Conservation (phyloP, 2,888 invertebrate genomes). For the Eurytoma californica region DNA sequence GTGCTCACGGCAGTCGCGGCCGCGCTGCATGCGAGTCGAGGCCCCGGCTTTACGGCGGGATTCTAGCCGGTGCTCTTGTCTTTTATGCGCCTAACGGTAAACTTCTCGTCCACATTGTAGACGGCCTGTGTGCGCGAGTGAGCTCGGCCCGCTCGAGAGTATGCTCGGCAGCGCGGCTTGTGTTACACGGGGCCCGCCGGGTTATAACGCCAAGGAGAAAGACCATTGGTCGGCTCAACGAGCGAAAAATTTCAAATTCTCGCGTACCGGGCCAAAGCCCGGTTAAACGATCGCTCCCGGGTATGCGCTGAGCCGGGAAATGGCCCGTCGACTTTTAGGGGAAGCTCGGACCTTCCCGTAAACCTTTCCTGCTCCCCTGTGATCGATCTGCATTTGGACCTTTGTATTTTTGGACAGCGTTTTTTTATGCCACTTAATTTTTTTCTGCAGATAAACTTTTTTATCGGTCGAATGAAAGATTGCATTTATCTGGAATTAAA, state of each 20-base stretch:
- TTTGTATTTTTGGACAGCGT: neutral
- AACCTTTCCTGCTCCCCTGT: no score
- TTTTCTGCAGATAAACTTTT: no score
- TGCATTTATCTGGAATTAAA: no score
- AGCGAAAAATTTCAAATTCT: slow-evolving; percentile 28
- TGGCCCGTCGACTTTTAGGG: no score
- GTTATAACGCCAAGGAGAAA: neutral
- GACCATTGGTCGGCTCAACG: slow-evolving; percentile 4
- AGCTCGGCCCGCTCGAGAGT: no score
- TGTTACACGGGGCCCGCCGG: neutral
- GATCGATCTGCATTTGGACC: neutral
- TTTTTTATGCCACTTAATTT: neutral
- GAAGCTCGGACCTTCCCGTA: no score
- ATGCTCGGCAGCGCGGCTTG: neutral
- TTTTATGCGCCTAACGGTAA: slow-evolving; percentile 47
- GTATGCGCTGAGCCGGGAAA: no score
- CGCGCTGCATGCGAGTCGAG: neutral
- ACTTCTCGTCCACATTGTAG: slow-evolving; percentile 26
- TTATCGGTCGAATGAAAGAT: no score
- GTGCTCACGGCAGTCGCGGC: neutral
- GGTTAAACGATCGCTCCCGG: no score
- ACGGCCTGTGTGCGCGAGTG: neutral
- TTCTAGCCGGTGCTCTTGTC: slow-evolving; percentile 3
- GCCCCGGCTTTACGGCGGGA: neutral
- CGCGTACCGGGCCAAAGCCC: neutral